Conservation (phyloP, 2,888 invertebrate genomes). For the Julus scandinavius region DNA sequence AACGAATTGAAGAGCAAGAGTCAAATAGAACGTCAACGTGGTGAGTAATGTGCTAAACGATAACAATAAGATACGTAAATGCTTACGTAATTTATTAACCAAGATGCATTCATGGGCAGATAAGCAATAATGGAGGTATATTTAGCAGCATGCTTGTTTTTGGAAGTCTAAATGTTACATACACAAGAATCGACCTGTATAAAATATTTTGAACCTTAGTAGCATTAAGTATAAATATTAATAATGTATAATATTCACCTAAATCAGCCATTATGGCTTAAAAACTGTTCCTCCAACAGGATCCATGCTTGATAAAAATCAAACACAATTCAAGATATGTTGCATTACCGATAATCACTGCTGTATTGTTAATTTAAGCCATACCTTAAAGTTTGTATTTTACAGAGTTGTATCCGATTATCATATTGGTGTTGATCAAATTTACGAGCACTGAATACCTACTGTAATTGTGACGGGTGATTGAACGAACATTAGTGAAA, state of each 20-base stretch:
- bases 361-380: too few species aligned
- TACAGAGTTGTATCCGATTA: too few species aligned
- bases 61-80: background rate
- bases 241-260: background rate
- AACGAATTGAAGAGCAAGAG: slow-evolving; percentile 36
- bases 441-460: too few species aligned
- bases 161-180: background rate
- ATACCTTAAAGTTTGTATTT: too few species aligned
- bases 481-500: too few species aligned
- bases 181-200: too few species aligned
- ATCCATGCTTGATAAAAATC: too few species aligned
- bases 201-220: too few species aligned
- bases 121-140: background rate
- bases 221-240: background rate
- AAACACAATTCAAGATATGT: too few species aligned
- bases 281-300: background rate
- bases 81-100: slow-evolving; percentile 13
- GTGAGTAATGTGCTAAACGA: slow-evolving; percentile 3
- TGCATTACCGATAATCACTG: too few species aligned
- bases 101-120: background rate
- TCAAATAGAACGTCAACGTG: background rate
- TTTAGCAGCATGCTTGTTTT: slow-evolving; percentile 35
- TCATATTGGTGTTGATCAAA: too few species aligned
- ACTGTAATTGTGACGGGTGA: too few species aligned
- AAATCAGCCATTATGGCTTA: background rate